Conservation (phyloP, 2,888 invertebrate species). For the Limnephilus lunatus region DNA sequence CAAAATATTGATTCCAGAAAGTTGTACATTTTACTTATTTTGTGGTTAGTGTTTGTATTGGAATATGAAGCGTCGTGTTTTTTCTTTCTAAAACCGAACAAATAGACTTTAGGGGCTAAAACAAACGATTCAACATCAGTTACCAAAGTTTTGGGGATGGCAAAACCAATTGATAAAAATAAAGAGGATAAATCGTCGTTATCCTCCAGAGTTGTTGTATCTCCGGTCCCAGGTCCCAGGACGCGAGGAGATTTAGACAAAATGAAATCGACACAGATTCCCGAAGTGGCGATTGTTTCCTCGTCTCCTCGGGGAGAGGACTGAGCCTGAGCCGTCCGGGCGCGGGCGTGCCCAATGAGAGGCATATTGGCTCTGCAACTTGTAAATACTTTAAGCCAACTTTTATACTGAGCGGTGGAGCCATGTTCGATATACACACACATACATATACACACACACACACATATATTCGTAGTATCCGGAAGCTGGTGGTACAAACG, state of each 20-base stretch:
- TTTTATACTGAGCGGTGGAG: constrained; percentile 3
- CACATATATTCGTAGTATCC: no score
- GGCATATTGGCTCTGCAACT: constrained; percentile 28
- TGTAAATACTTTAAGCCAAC: constrained; percentile 42
- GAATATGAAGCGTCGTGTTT: no score
- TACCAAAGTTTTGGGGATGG: not conserved
- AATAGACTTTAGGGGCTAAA: no score
- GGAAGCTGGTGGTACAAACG: no score
- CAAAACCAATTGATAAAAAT: not conserved
- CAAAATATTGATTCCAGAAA: no score
- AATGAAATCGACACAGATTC: constrained; percentile 21
- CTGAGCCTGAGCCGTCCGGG: not conserved
- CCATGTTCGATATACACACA: not conserved
- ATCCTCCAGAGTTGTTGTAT: not conserved
- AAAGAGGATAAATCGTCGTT: not conserved
- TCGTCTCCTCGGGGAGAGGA: constrained; percentile 3
- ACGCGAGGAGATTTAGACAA: not conserved
- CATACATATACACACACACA: no score
- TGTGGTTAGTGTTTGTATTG: no score
- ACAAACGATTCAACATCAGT: not conserved
- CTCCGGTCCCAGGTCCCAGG: not conserved
- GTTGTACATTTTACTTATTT: no score
- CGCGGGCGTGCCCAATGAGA: not conserved
- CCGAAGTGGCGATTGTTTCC: constrained; percentile 32
- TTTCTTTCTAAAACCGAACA: no score